phyloP scores from a whole-genome alignment of 2,888 invertebrate genomes.

The Caenorhabditis sp. region DNA sequence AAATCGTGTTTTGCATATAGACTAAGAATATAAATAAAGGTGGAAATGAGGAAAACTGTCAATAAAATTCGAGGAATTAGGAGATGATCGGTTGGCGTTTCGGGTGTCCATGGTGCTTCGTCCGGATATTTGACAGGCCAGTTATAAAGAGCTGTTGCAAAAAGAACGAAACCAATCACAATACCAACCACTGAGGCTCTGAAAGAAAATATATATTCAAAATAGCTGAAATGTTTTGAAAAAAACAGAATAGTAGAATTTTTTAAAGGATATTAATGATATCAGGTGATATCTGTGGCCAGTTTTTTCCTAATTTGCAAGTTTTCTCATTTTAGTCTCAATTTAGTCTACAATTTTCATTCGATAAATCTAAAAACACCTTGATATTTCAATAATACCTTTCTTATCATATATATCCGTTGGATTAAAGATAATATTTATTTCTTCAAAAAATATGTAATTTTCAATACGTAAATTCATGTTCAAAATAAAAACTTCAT shows the following conservation, averaged over 20 bases:
- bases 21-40: constrained; percentile 8
- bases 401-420: neutral
- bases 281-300: no score
- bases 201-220: no score
- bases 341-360: no score
- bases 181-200: constrained; percentile 13
- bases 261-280: no score
- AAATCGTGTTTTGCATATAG: constrained; percentile 19
- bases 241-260: no score
- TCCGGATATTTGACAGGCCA: constrained; percentile 25
- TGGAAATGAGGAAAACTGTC: constrained; percentile 10
- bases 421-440: neutral
- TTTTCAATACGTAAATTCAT: no score
- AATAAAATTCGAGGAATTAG: constrained; percentile 24
- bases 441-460: no score
- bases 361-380: no score
- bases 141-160: neutral
- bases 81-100: constrained; percentile 17
- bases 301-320: no score
- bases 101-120: constrained; percentile 5
- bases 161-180: constrained; percentile 6
- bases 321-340: no score
- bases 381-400: neutral
- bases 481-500: no score
- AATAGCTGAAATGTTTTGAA: no score